phyloP scores from a whole-genome alignment of 2,888 invertebrate species.

The Drosophila trichaetosa region DNA sequence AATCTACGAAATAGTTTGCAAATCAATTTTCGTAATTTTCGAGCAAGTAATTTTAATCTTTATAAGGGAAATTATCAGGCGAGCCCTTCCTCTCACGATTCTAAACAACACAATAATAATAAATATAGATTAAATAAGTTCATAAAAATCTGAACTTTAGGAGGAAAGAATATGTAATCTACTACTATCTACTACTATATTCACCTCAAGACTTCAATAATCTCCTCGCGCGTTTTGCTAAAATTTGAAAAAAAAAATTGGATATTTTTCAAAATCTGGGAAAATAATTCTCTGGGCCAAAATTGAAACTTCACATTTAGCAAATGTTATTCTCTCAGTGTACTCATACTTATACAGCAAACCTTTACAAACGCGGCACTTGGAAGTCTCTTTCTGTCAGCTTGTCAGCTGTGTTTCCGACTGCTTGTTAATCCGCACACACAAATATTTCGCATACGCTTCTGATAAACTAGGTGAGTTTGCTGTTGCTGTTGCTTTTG shows the following conservation, averaged over 20 bases:
- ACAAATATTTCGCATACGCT: constrained; percentile 69
- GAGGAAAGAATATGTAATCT: not conserved
- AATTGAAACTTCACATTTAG: not conserved
- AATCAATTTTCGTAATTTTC: no score
- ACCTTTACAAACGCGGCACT: constrained; percentile 9
- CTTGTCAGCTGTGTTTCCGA: constrained; percentile 25
- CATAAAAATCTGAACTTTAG: not conserved
- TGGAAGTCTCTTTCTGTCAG: constrained; percentile 19
- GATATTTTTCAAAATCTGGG: not conserved
- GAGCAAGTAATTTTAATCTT: no score
- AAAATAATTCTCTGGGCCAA: not conserved
- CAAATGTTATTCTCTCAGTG: not conserved
- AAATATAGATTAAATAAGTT: not conserved
- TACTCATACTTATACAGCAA: not conserved
- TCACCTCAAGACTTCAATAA: not conserved
- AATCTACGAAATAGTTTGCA: not conserved
- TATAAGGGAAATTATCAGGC: not conserved
- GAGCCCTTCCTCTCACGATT: not conserved
- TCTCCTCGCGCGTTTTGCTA: not conserved
- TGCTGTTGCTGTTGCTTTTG: constrained; percentile 2
- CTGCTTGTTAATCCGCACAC: constrained; percentile 72
- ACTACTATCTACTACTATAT: no score
- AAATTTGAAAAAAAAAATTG: not conserved
- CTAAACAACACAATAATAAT: not conserved
- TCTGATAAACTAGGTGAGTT: constrained; percentile 65